Evolutionary conservation across 2,888 invertebrate species (phyloP), one percentile per base, ranked within the genome.

Genomic region (Chrysolina oricalcia): DNA sequence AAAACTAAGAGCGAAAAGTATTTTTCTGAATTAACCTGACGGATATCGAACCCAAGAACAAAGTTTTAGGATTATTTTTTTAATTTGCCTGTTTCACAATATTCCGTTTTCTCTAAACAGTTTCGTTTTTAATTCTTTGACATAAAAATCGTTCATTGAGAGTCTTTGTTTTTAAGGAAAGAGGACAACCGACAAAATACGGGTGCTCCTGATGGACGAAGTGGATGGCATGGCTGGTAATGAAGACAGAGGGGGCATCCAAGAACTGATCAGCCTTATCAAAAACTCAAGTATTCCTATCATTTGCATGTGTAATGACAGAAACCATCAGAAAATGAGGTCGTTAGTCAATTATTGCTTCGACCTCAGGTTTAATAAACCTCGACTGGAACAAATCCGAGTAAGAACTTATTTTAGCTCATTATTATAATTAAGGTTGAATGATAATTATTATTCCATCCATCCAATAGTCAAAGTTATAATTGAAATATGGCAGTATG

Each of bases 201-300:
- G 97, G 86, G 97, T 97, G 15, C 89, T 99, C 9, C 92, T 99
- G n/a, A 99, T 99, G 99, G 99, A 99, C 86, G 99, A 99, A 91
- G 99, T 99, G 0, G 99, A 99, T 86, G 99, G 99, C 10, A 99
- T 99, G 98, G 97, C 98, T 0, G 99, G 99, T 3, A 99, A 99
- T 87, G 98, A 99, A 89, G 99, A 99, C 88, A 92, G 99, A 82
- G 99, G 99, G 23, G 99, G 99, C 56, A 92, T 99, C 68, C 96
- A 97, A 89, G 99, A 99, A 89, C 89, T 99, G 62, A 98, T 99
- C 75, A 90, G 90, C 11, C 90, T 99, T 21, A 98, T 99, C 78
- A 99, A 98, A 89, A 91, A 91, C 0, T 91, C 97, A 0, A 94
- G 93, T 19, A 92, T 98, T 73, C 98, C 98, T 0, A 93, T 98